A percentile compares a stretch with the other conserved stretches of the same genome.
Evolutionary conservation across 2,113 vertebrate genomes (phyloP).

Genomic region (Paradoxurus hermaphroditus): DNA sequence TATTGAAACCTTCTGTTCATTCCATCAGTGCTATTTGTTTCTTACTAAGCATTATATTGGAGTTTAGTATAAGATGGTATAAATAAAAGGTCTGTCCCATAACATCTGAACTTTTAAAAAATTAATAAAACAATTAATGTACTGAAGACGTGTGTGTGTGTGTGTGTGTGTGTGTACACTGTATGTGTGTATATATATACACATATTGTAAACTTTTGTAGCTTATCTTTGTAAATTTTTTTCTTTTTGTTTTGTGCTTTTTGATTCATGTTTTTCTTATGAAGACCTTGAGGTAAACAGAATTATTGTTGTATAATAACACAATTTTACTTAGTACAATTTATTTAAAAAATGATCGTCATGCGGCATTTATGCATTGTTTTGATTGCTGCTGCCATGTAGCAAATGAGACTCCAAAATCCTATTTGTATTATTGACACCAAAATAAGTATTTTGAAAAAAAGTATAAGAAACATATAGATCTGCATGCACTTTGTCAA

Average conservation of each 20-base stretch:
- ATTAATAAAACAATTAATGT: neutral
- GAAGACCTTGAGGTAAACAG: neutral
- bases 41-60: neutral
- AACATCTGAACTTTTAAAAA: neutral
- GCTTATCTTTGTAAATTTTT: neutral
- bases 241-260: neutral
- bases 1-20: neutral
- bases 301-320: neutral
- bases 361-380: neutral
- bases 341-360: neutral
- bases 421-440: neutral
- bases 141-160: neutral
- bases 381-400: neutral
- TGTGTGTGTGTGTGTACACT: too few relatives aligned
- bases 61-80: neutral
- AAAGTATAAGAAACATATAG: neutral
- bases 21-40: neutral
- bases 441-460: neutral
- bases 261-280: neutral
- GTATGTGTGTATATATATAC: too few relatives aligned
- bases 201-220: neutral
- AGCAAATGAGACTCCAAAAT: neutral
- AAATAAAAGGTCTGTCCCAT: neutral
- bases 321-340: neutral
- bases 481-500: neutral